Conservation (phyloP, 2,888 invertebrate species). For the Iphiclides podalirius region DNA sequence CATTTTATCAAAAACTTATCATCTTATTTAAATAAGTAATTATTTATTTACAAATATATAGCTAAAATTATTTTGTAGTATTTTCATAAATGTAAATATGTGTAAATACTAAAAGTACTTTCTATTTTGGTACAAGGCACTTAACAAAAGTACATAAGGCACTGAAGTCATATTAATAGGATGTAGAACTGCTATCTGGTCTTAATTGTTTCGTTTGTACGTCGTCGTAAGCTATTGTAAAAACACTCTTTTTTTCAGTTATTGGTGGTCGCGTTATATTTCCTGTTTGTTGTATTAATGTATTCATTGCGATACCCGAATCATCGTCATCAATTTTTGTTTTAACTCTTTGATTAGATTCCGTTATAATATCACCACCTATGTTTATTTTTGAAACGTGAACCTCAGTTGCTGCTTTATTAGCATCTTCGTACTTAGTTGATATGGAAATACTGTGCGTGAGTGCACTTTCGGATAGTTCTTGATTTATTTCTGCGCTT, state of each 20-base stretch:
- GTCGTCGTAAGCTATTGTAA: conserved; percentile 95
- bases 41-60: conserved; percentile 33
- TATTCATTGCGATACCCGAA: conserved; percentile 88
- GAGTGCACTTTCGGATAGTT: conserved; percentile 64
- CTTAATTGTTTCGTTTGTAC: conserved; percentile 91
- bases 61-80: conserved; percentile 28
- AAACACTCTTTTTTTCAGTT: conserved; percentile 94
- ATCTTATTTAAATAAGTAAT: conserved; percentile 23
- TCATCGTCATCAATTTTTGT: conserved; percentile 84
- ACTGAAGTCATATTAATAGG: conserved; percentile 53
- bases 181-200: conserved; percentile 89
- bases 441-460: conserved; percentile 72
- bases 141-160: conserved; percentile 31
- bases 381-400: conserved; percentile 79
- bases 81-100: conserved; percentile 38
- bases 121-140: conserved; percentile 47
- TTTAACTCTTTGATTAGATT: conserved; percentile 44
- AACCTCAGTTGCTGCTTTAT: conserved; percentile 67
- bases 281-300: conserved; percentile 72
- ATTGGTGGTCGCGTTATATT: conserved; percentile 83
- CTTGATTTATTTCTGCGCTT: conserved; percentile 41
- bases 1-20: conserved; percentile 31
- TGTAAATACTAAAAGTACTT: conserved; percentile 19
- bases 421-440: conserved; percentile 60
- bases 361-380: conserved; percentile 51